Evolutionary conservation across 2,797 vertebrate genomes (phyloP).

Genomic region (Erithacus rubecula): DNA sequence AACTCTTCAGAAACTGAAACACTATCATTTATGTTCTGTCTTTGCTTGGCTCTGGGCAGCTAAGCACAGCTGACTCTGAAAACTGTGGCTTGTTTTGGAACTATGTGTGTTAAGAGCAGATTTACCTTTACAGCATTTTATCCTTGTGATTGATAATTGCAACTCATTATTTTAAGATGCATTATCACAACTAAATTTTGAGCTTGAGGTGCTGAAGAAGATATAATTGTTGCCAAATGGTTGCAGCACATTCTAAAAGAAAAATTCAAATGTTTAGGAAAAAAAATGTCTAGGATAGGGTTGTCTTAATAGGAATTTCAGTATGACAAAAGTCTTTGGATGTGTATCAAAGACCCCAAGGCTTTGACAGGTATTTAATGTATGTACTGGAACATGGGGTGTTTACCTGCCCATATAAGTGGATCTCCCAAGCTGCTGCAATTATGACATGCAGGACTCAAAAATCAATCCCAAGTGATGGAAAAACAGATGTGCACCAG

Average conservation of each 20-base stretch:
- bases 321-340: not conserved
- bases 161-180: not conserved
- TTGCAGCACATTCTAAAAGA: not conserved
- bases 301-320: not conserved
- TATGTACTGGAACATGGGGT: not conserved
- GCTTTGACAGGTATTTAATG: not conserved
- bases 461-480: not conserved
- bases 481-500: not conserved
- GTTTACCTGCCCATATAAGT: not conserved
- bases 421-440: not conserved
- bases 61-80: not conserved
- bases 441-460: not conserved
- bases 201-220: not conserved
- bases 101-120: not conserved
- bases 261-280: not conserved
- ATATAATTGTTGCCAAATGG: not conserved
- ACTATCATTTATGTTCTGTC: not conserved
- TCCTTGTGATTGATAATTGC: not conserved
- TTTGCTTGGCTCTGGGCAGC: not conserved
- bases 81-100: not conserved
- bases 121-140: not conserved
- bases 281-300: not conserved
- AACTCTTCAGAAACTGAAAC: conserved; percentile 15
- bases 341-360: not conserved
- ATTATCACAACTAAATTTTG: not conserved